Evolutionary conservation across 2,888 invertebrate species (phyloP), one percentile per base, ranked within the genome.

Genomic region (Tubulanus polymorphus): DNA sequence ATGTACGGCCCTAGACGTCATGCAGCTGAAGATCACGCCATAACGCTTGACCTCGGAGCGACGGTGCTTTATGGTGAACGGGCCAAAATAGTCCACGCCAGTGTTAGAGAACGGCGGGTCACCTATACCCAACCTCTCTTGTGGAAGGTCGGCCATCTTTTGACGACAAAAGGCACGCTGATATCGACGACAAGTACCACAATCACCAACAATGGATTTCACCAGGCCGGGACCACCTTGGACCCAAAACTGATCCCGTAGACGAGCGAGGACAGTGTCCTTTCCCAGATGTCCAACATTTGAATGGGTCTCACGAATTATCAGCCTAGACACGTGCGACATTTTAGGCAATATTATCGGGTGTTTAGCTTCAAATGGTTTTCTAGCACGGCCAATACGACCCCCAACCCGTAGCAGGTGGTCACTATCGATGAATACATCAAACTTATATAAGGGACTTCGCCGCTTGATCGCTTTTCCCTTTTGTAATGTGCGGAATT

Each of bases 1-100:
- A 37, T 61, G 59, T n/a, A 56, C 47, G 3, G 59, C 61, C 35
- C 57, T 12, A 2, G 46, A 28, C 25, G 49, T 23, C 6, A 56
- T 29, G 37, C 61, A 60, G 15, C 59, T 61, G 27, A 61, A 61
- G 15, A 60, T 41, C 3, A 58, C 58, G 10, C 57, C 61, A 53
- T 61, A 61, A 29, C 60, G 37, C 26, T 60, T 60, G 10, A 37
- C 37, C 2, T 29, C 30, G 8, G 41, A 25, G 5, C 60, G 47
- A 3, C 59, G 57, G 20, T 50, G 37, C 51, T 60, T 61, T 15
- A 54, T 28, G n/a, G n/a, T 8, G 30, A 51, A 61, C 3, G 56
- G 53, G 10, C 55, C 56, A 51, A 60, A 59, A 28, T 53, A 59
- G 37, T 59, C 61, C 25, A 53, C 26, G 3, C 54, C 57, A 12